Percentiles rank a stretch among this genome's conserved stretches.
phyloP scores from a whole-genome alignment of 2,888 invertebrate species.

The Macrophya annulata region DNA sequence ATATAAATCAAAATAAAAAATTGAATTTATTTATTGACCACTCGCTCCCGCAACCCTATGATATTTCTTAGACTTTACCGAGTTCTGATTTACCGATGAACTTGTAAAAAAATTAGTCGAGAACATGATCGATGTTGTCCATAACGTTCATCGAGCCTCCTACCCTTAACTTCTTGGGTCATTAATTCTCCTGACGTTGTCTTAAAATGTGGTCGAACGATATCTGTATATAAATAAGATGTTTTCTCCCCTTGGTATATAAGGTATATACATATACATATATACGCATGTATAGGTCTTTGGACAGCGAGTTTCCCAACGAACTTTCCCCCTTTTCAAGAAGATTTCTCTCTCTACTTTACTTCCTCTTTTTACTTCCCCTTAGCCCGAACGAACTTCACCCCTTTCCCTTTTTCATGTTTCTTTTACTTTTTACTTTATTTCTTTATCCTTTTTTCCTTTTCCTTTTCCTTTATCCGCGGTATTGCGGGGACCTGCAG shows the following conservation, averaged over 20 bases:
- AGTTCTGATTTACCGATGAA: constrained; percentile 40
- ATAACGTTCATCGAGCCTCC: not conserved
- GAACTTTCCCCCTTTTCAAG: constrained; percentile 13
- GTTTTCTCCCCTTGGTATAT: constrained; percentile 19
- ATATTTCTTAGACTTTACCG: not conserved
- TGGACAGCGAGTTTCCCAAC: constrained; percentile 25
- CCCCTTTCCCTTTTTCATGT: not conserved
- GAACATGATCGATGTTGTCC: constrained; percentile 48
- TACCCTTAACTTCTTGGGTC: not conserved
- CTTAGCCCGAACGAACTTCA: not conserved
- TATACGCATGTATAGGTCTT: constrained; percentile 7
- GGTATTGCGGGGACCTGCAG: constrained; percentile 26
- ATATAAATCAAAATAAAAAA: too few relatives aligned
- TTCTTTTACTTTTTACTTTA: too few relatives aligned
- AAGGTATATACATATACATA: not conserved
- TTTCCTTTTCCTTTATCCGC: constrained; percentile 24
- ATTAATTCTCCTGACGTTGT: constrained; percentile 47
- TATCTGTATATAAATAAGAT: constrained; percentile 41
- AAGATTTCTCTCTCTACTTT: constrained; percentile 6
- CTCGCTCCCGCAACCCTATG: not conserved
- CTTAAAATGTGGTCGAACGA: constrained; percentile 36
- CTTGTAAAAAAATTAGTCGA: constrained; percentile 42
- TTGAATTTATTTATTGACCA: not conserved
- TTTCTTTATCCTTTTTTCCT: not conserved
- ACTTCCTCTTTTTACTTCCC: too few relatives aligned